phyloP scores from a whole-genome alignment of 1,140 invertebrate species.

The Chrysopa pallens region DNA sequence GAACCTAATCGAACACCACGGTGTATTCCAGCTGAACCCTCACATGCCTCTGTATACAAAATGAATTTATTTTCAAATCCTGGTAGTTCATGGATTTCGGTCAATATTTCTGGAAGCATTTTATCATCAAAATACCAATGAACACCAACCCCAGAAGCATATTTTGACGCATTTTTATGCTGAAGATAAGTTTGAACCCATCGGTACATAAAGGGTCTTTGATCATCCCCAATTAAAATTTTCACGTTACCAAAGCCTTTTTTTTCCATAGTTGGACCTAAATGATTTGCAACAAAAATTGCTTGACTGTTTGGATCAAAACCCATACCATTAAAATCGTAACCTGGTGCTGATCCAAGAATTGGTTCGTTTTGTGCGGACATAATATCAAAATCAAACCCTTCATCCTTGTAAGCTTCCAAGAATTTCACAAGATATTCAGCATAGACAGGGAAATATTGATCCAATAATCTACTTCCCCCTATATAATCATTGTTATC shows the following conservation, averaged over 20 bases:
- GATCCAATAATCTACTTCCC: slow-evolving; percentile 32
- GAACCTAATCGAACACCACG: slow-evolving; percentile 33
- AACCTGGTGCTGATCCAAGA: slow-evolving; percentile 13
- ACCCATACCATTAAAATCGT: slow-evolving; percentile 2
- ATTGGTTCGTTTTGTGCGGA: slow-evolving; percentile 23
- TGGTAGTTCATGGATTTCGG: slow-evolving; percentile 23
- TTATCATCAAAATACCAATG: slow-evolving; percentile 48
- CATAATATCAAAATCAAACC: slow-evolving; percentile 19
- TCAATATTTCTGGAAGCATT: slow-evolving; percentile 26
- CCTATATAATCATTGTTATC: slow-evolving; percentile 44
- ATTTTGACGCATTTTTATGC: slow-evolving; percentile 28
- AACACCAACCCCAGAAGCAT: slow-evolving; percentile 46
- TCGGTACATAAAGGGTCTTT: slow-evolving; percentile 37
- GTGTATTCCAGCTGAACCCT: slow-evolving; percentile 21
- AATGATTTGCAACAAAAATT: slow-evolving; percentile 45
- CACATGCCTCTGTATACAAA: slow-evolving; percentile 50
- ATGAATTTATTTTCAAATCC: slow-evolving; percentile 43
- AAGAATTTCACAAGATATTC: slow-evolving; percentile 20
- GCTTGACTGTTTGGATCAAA: slow-evolving; percentile 30
- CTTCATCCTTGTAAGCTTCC: slow-evolving; percentile 15
- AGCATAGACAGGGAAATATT: slow-evolving; percentile 40
- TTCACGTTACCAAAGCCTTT: slow-evolving; percentile 34
- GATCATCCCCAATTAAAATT: slow-evolving; percentile 58
- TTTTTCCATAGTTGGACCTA: slow-evolving; percentile 46
- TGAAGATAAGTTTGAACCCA: slow-evolving; percentile 25